Evolutionary conservation across 2,797 vertebrate species (phyloP).

Genomic region (Galaxias olidus): DNA sequence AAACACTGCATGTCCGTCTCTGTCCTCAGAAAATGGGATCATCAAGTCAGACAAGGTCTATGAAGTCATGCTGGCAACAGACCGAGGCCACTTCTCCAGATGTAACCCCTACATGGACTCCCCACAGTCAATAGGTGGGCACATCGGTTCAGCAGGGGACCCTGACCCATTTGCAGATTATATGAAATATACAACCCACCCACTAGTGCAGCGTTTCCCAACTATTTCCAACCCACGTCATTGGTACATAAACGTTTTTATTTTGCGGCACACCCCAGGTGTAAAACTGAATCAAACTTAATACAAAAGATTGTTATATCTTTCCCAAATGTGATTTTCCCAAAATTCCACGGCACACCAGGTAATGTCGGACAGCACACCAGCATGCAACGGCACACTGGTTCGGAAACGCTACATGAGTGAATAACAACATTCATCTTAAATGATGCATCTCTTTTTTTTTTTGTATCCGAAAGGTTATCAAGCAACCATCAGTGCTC

Average conservation of each 20-base stretch:
- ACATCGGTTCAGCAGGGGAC: background rate
- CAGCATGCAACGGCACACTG: too few relatives aligned
- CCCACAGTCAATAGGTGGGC: conserved; percentile 87
- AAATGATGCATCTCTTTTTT: conserved; percentile 28
- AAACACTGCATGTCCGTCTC: conserved; percentile 23
- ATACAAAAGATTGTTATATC: too few relatives aligned
- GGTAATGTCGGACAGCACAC: too few relatives aligned
- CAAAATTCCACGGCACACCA: too few relatives aligned
- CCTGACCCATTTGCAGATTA: background rate
- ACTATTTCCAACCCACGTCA: too few relatives aligned
- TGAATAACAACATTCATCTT: background rate
- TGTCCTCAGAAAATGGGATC: conserved; percentile 93
- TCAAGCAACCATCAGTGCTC: conserved; percentile 99
- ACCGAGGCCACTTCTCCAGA: conserved; percentile 93
- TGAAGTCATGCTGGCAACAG: conserved; percentile 96
- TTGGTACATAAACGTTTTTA: too few relatives aligned
- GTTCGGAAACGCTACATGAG: too few relatives aligned
- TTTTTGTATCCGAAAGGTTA: conserved; percentile 83
- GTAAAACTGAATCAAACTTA: too few relatives aligned
- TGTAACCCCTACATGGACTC: conserved; percentile 99
- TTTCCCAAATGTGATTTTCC: too few relatives aligned
- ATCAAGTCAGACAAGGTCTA: conserved; percentile 98
- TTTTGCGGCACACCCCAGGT: too few relatives aligned
- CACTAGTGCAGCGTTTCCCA: too few relatives aligned
- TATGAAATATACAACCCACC: too few relatives aligned